These are phyloP conservation scores for Bombus confusus DNA, from an alignment of 1,140 invertebrate species.

Conservation along the genomic window DNA sequence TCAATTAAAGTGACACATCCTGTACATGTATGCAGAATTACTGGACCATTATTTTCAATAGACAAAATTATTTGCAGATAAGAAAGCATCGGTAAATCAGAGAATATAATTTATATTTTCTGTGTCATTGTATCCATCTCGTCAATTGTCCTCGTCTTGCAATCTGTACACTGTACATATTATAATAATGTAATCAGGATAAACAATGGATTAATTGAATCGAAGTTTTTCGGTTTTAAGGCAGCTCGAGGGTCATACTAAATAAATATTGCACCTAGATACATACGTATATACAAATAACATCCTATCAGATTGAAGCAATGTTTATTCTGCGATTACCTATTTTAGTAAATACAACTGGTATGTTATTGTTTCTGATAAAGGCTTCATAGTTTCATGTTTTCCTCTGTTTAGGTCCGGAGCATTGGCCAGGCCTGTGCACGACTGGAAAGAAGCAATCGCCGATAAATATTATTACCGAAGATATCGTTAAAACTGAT, in stretches of 20 bases:
- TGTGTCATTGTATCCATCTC: no score
- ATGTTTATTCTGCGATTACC: no score
- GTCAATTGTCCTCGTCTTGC: not conserved
- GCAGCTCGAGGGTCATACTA: no score
- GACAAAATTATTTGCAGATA: not conserved
- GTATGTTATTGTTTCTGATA: not conserved
- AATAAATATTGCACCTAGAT: no score
- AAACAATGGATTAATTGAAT: not conserved
- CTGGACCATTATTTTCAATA: not conserved
- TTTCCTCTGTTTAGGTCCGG: slow-evolving; percentile 57
- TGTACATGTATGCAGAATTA: not conserved
- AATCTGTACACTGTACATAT: no score
- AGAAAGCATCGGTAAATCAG: no score
- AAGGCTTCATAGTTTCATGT: not conserved
- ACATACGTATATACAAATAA: no score
- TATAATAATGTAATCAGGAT: not conserved
- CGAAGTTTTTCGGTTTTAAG: not conserved
- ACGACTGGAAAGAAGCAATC: slow-evolving; percentile 68
- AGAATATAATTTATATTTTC: no score
- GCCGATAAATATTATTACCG: slow-evolving; percentile 68
- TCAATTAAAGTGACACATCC: no score
- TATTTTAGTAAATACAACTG: not conserved
- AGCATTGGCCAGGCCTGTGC: slow-evolving; percentile 67
- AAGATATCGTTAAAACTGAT: slow-evolving; percentile 64
- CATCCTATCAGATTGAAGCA: no score